These are phyloP conservation scores for Campoletis raptor DNA, from an alignment of 2,888 invertebrate species.

Conservation along the genomic window DNA sequence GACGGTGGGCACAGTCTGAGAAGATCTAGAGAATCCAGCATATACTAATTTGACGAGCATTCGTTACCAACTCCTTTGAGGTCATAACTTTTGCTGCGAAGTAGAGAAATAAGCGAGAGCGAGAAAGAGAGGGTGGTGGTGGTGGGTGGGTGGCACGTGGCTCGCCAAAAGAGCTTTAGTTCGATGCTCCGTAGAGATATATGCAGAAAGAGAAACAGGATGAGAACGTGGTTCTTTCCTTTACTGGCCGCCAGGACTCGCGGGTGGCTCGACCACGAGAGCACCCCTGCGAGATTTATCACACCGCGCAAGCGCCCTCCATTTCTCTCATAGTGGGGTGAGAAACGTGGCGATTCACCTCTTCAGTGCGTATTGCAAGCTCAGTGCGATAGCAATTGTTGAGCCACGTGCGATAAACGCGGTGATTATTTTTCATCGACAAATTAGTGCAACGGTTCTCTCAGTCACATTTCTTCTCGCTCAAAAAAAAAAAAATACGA, in stretches of 20 bases:
- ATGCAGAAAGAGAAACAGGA: conserved; percentile 20
- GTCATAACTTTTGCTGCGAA: conserved; percentile 79
- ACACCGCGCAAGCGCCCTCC: conserved; percentile 62
- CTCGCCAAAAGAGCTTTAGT: conserved; percentile 47
- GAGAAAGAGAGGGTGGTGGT: conserved; percentile 38
- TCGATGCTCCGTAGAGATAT: conserved; percentile 18
- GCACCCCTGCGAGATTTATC: conserved; percentile 52
- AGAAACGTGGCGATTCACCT: conserved; percentile 69
- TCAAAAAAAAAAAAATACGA: background rate
- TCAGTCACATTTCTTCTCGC: background rate
- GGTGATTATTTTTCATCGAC: background rate
- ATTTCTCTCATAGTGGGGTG: conserved; percentile 63
- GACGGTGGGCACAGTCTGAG: conserved; percentile 60
- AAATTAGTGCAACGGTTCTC: background rate
- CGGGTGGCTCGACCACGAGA: conserved; percentile 59
- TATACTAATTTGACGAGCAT: conserved; percentile 81
- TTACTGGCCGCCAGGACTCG: conserved; percentile 66
- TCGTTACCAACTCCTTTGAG: conserved; percentile 83
- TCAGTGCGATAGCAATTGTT: conserved; percentile 74
- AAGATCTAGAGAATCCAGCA: conserved; percentile 41
- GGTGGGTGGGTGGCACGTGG: conserved; percentile 48
- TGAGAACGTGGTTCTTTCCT: conserved; percentile 26
- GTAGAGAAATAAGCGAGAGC: conserved; percentile 61
- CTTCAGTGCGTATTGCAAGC: conserved; percentile 83
- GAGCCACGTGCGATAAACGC: conserved; percentile 21